Conservation (phyloP, 2,797 vertebrate genomes). For the Sebastes vulpes region DNA sequence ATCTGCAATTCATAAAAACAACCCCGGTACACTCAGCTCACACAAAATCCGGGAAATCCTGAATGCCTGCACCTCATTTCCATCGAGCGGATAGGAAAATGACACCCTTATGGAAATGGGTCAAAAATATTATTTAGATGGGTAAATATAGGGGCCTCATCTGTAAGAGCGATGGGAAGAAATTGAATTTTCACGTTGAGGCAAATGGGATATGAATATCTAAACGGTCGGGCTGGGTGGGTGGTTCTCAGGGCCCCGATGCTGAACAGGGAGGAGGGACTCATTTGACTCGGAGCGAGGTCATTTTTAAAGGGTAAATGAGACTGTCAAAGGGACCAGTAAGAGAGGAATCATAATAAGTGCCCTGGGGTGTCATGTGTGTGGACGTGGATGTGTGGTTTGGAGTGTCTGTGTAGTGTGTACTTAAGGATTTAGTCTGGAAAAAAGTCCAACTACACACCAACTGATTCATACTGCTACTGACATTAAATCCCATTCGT, state of each 20-base stretch:
- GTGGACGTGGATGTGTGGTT: constrained; percentile 5
- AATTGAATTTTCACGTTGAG: constrained; percentile 76
- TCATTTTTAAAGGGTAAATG: constrained; percentile 65
- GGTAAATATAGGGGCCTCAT: constrained; percentile 72
- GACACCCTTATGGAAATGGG: constrained; percentile 78
- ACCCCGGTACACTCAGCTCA: constrained; percentile 26
- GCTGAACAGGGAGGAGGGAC: constrained; percentile 36
- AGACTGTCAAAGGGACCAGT: constrained; percentile 43
- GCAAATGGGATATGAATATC: constrained; percentile 77
- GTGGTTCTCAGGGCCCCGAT: constrained; percentile 24
- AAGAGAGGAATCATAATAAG: constrained; percentile 53
- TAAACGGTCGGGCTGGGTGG: constrained; percentile 29
- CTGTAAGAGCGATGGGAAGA: constrained; percentile 60
- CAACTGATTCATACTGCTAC: not conserved
- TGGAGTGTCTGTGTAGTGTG: not conserved
- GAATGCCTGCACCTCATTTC: constrained; percentile 64
- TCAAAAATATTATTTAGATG: constrained; percentile 72
- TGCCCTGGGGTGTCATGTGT: constrained; percentile 11
- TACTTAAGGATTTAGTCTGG: not conserved
- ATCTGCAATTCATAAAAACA: constrained; percentile 78
- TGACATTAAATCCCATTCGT: not conserved
- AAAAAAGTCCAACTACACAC: not conserved
- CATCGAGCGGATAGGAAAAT: constrained; percentile 60
- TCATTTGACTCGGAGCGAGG: constrained; percentile 59
- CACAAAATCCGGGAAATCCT: constrained; percentile 49